Evolutionary conservation across 2,797 vertebrate genomes (phyloP), one percentile per base, ranked within the genome.

Genomic region (Taeniopygia guttata): DNA sequence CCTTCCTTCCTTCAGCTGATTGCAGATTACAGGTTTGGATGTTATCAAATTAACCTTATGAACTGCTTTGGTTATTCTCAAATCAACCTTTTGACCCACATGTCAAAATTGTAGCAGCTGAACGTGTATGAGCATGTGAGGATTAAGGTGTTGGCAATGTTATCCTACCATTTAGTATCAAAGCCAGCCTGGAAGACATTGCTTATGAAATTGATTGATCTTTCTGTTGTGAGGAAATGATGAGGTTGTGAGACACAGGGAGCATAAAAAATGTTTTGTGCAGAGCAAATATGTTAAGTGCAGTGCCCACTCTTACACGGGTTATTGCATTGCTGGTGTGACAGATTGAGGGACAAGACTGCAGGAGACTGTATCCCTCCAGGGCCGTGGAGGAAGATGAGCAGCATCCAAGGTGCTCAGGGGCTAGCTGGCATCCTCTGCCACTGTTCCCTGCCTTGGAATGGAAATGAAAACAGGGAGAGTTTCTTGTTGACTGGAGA

Each of bases 1-100:
- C 70, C 23, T 85, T 94, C 46, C 54, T 88, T 79, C 51, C 66
- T 90, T 90, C 29, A 86, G 5, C 21, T 95, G 93, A 91, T 91
- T 86, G 49, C 77, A 91, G 73, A 90, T 95, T 95, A 90, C 36
- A 56, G 63, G 79, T 87, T 84, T 82, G 48, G 90, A 46, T 95
- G 90, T 90, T 93, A 90, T 82, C 88, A 89, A 70, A 93, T 96
- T 95, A 95, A 84, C 91, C 95, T 86, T 76, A 19, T 56, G 90
- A 94, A 93, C 95, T 55, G 27, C 78, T 95, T 91, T 94, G 72
- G 84, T 85, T 91, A 87, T 85, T 93, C 72, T 85, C 82, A 93
- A 94, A 91, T 93, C 91, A 92, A 91, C 94, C 89, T 85, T 83
- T 80, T 81, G 82, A 91, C 89, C 79, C 2, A 0, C 15, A 12